Evolutionary conservation across 2,888 invertebrate genomes (phyloP), one percentile per base, ranked within the genome.

Genomic region (Pterostichus madidus): DNA sequence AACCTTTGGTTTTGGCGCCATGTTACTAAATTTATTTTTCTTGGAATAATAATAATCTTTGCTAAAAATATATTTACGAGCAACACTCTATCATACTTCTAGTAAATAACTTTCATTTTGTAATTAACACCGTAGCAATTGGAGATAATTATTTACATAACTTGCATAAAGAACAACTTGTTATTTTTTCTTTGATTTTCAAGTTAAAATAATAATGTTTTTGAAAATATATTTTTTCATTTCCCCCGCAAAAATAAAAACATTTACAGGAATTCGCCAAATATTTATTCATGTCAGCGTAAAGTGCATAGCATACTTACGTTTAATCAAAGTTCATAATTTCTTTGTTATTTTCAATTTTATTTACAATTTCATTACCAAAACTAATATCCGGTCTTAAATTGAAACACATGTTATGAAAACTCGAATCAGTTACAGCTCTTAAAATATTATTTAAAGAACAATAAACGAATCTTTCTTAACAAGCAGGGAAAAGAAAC

Each of bases 1-100:
- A 75, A 75, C 52, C 75, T 49, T 75, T 52, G 75, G 10, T 31
- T 75, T 75, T 46, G 49, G 75, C 75, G 75, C 75, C 75, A 49
- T 52, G 31, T 32, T 39, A 17, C 75, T 75, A 75, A 75, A 75
- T 52, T 49, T 75, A 75, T 31, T 75, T 52, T 75, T 75, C 75
- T 52, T 52, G 32, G 75, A 75, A 75, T 75, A 75, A 73, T 73
- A 73, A 75, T 75, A 52, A 52, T 24, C 52, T 75, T 32, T 6
- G 17, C 75, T 52, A 75, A 75, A 75, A 52, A 75, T 52, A 75
- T 71, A 75, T 75, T 52, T 75, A 39, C 17, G 15, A 46, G 24
- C 17, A 13, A 15, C 15, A 44, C 39, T 61, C 5, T 68, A 68
- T 71, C 49, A 73, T 39, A 73, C 5, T 11, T 11, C 13, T 46